These are phyloP conservation scores for Rhopalosiphum padi DNA, from an alignment of 1,140 invertebrate genomes.

Conservation along the genomic window DNA sequence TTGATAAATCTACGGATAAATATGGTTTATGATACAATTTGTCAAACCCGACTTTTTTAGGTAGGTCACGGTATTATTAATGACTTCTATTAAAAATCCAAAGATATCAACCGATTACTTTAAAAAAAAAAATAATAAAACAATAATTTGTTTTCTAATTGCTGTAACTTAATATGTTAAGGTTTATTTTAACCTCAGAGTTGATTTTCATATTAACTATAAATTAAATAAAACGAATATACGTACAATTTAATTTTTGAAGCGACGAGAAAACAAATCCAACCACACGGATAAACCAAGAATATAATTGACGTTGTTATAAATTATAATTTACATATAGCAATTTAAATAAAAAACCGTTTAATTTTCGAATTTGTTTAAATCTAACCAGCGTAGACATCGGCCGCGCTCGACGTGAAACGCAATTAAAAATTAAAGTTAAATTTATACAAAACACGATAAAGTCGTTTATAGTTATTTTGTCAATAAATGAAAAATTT, in stretches of 20 bases:
- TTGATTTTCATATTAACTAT: not conserved
- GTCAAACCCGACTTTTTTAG: not conserved
- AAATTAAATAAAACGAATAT: not conserved
- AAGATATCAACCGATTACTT: not conserved
- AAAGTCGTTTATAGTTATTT: too few relatives aligned
- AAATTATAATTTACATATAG: not conserved
- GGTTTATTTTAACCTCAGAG: not conserved
- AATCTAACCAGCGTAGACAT: not conserved
- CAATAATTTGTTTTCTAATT: not conserved
- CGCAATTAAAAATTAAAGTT: not conserved
- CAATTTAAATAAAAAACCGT: not conserved
- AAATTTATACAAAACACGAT: not conserved
- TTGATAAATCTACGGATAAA: not conserved
- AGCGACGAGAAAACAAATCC: not conserved
- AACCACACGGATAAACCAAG: not conserved
- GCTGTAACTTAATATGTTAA: not conserved
- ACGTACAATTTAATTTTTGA: not conserved
- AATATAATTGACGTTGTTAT: not conserved
- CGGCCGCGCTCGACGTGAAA: not conserved
- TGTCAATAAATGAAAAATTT: not conserved
- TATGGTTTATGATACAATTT: conserved; percentile 10
- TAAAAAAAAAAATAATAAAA: not conserved
- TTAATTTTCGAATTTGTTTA: not conserved
- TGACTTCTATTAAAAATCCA: not conserved
- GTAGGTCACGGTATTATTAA: not conserved